Percentiles rank a stretch among this genome's conserved stretches.
Conservation (phyloP, 92 coral and sea anemone species). For the Hydrozoanthus gracilis region DNA sequence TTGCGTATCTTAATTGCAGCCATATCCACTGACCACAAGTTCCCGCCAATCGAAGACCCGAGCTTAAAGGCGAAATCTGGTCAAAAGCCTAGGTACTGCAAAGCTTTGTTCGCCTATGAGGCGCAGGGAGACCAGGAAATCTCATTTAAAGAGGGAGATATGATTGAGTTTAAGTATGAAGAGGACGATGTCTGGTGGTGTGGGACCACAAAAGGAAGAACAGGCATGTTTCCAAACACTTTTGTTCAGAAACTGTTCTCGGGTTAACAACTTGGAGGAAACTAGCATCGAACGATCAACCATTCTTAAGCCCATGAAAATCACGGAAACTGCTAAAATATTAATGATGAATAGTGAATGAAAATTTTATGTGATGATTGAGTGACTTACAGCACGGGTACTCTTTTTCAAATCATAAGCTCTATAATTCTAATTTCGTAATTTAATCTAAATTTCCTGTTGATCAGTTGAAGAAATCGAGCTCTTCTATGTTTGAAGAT, state of each 20-base stretch:
- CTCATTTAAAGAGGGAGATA: conserved; percentile 82
- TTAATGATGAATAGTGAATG: too few relatives aligned
- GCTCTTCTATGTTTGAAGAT: too few relatives aligned
- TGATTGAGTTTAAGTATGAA: conserved; percentile 60
- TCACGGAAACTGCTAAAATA: too few relatives aligned
- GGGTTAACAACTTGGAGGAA: background rate
- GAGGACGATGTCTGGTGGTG: conserved; percentile 93
- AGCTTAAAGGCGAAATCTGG: conserved; percentile 34
- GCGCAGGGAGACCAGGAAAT: conserved; percentile 91
- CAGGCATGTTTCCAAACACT: conserved; percentile 90
- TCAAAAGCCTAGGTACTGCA: conserved; percentile 59
- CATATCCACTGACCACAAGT: conserved; percentile 59
- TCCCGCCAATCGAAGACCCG: conserved; percentile 65
- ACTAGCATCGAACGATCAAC: too few relatives aligned
- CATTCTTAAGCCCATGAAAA: too few relatives aligned
- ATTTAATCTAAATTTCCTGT: too few relatives aligned
- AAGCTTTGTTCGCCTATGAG: conserved; percentile 77
- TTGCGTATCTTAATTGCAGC: conserved; percentile 31
- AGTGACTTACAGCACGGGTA: too few relatives aligned
- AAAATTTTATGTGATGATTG: too few relatives aligned
- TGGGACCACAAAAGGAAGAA: conserved; percentile 80
- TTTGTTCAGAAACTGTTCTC: conserved; percentile 68
- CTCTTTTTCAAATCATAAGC: too few relatives aligned
- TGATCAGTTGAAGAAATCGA: too few relatives aligned
- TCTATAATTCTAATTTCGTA: too few relatives aligned